phyloP scores from a whole-genome alignment of 2,113 vertebrate genomes.

The Petrocephalus microphthalmus region DNA sequence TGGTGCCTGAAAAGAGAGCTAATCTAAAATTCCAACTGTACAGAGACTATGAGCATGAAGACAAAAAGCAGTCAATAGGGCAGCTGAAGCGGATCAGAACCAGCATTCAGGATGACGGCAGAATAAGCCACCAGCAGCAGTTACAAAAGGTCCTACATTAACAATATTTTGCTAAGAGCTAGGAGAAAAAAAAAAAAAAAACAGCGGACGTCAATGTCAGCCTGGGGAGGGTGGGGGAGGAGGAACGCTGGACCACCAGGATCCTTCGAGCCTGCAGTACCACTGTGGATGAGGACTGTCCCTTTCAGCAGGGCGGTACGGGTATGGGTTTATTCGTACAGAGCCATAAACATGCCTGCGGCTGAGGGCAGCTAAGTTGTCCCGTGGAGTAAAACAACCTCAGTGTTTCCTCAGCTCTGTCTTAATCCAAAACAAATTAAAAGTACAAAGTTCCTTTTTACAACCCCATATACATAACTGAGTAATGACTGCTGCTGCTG shows the following conservation, averaged over 20 bases:
- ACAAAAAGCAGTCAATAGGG: constrained; percentile 16
- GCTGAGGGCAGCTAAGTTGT: not conserved
- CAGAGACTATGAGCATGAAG: not conserved
- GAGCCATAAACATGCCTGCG: not conserved
- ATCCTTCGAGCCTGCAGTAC: not conserved
- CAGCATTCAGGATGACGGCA: not conserved
- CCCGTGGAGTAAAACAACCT: not conserved
- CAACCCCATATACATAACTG: not conserved
- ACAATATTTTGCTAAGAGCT: constrained; percentile 16
- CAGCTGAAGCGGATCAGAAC: not conserved
- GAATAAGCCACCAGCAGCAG: not conserved
- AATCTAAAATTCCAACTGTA: constrained; percentile 24
- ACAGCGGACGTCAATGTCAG: not conserved
- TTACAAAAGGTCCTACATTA: not conserved
- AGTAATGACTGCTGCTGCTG: not conserved
- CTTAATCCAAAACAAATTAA: not conserved
- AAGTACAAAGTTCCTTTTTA: not conserved
- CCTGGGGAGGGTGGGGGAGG: not conserved
- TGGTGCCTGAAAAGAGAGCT: constrained; percentile 10
- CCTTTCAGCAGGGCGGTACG: not conserved
- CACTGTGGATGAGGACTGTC: not conserved
- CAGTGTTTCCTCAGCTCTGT: not conserved
- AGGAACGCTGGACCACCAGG: not conserved
- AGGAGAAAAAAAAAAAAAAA: not conserved
- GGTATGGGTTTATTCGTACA: not conserved